Evolutionary conservation across 2,888 invertebrate genomes (phyloP), one percentile per base, ranked within the genome.

Genomic region (Nycteola revayana): DNA sequence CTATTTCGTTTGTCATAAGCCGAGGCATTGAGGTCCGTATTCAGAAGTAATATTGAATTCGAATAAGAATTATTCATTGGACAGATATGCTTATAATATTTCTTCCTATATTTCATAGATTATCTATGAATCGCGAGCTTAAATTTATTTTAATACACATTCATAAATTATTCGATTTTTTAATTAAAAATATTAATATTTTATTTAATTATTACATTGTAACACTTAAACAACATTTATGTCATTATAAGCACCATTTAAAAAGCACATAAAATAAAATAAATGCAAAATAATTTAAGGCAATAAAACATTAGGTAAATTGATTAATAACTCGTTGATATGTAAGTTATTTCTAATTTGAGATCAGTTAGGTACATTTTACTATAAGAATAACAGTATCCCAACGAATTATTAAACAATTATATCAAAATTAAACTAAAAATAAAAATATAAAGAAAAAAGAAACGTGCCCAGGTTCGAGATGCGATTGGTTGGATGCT

Each of bases 401-500:
- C 60, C 63, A 61, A 57, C 38, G 56, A 66, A 36, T 50, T 49
- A 63, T 51, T 51, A 60, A n/a, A 57, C 58, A 39, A 33, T 40
- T 32, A 24, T 25, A 54, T 30, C 43, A 60, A 69, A 49, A 64
- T 45, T 57, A 65, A 71, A 71, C 56, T 71, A 59, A 71, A 83
- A 86, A 76, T 75, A 76, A 84, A 84, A 84, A 79, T 76, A 78
- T 79, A 84, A 76, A 77, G 71, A 78, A 86, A 84, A 85, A 87
- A 92, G 91, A 88, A 91, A 94, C 95, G 93, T 95, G 95, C 96
- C 96, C 96, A 92, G 95, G 95, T 93, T 96, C 95, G 91, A 96
- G 94, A 92, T 93, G 93, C 92, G 94, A 92, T 85, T 89, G 89
- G 85, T 89, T 90, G 83, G 91, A 91, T 90, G 90, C 91, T 91